Conservation (phyloP, 1,140 invertebrate genomes). For the Phocides pigmalion region DNA sequence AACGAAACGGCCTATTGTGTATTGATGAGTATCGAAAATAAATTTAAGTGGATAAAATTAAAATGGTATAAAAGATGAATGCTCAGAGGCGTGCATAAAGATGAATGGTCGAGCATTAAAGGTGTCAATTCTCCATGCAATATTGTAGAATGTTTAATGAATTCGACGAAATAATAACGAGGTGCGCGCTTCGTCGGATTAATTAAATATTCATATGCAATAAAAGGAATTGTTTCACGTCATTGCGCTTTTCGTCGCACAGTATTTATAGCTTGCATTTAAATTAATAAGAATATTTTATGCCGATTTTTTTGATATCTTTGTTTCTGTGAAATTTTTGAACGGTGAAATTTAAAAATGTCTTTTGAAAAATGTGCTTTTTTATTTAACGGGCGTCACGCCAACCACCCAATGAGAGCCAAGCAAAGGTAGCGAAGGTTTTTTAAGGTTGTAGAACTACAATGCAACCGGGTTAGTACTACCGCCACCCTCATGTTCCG, state of each 20-base stretch:
- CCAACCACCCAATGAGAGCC: too few species aligned
- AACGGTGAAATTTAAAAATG: too few species aligned
- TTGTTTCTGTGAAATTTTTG: not conserved
- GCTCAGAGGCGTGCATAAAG: not conserved
- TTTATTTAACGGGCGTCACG: too few species aligned
- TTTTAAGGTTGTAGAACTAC: too few species aligned
- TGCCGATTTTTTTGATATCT: not conserved
- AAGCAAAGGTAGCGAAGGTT: too few species aligned
- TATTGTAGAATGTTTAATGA: constrained; percentile 15
- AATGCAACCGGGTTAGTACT: too few species aligned
- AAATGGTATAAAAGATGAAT: not conserved
- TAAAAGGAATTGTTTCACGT: constrained; percentile 1
- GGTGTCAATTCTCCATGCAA: constrained; percentile 7
- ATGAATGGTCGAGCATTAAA: constrained; percentile 6
- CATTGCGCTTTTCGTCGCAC: not conserved
- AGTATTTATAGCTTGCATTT: constrained; percentile 5
- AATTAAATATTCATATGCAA: constrained; percentile 19
- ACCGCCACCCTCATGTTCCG: too few species aligned
- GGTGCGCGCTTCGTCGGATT: constrained; percentile 4
- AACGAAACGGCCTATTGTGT: too few species aligned
- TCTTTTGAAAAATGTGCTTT: too few species aligned
- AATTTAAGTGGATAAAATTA: constrained; percentile 2
- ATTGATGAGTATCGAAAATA: not conserved
- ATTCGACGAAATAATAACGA: constrained; percentile 13
- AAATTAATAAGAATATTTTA: constrained; percentile 17